Base-by-base conservation (phyloP, 35 echinoderm and acorn worm genomes). In the Strongylocentrotus purpuratus region DNA sequence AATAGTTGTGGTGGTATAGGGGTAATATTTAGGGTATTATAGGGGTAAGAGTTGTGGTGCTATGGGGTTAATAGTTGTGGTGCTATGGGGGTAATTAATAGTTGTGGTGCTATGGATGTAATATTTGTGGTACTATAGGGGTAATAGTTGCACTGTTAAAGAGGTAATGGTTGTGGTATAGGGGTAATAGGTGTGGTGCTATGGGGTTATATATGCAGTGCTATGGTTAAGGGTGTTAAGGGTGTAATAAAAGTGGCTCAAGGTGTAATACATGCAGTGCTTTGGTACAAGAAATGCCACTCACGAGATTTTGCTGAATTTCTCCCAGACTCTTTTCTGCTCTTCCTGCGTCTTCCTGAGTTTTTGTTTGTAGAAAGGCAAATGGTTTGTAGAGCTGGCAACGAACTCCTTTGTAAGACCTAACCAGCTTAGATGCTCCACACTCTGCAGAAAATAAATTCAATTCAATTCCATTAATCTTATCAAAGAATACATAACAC, bases 221-320 rank as follows among this genome's bases (percentile, higher is more conserved):
- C 5, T 78, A 28, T 5, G 65, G 65, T 22, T 2, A 18, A 28
- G 28, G 15, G 18, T 25, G 15, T 25, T n/a, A 4, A 22, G 18
- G 65, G 22, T 22, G 65, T 1, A 28, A n/a, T n/a, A 78, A 5
- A n/a, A 4, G 18, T 2, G 61, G 20, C 28, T 20, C 61, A n/a
- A 22, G 65, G 22, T 22, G 25, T 28, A 78, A 22, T 22, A 78
- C 7, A 78, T 78, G 65, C 25, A 4, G 65, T 78, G 65, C 65
- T 78, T 0, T 78, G 65, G 65, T 78, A 78, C 45, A 89, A 89
- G 87, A 45, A 46, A 31, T 93, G 91, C 48, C 32, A 97, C 97
- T 98, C 96, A 99, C 98, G 95, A 97, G 45, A 99, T 96, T 98
- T 99, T 98, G 87, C 95, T 98, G 95, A 99, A 99, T 48, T 97